Conservation (phyloP, 1,140 invertebrate species). For the Drosophila asahinai region DNA sequence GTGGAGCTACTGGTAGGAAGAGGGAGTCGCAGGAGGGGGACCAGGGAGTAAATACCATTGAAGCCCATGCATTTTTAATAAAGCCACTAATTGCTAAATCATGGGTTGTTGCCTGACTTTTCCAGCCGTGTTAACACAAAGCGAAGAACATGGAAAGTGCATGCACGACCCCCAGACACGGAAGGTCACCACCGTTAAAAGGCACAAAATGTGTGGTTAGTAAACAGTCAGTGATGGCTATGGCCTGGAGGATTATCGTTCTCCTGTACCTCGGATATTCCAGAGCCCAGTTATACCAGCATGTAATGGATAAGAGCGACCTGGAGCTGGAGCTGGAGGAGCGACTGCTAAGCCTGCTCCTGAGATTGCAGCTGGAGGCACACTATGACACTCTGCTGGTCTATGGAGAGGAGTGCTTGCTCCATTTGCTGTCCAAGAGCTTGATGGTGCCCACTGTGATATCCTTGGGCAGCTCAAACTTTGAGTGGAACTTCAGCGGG, state of each 20-base stretch:
- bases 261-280: slow-evolving; percentile 7
- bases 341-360: slow-evolving; percentile 17
- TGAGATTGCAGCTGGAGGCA: slow-evolving; percentile 27
- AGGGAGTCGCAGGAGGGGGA: not conserved
- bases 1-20: slow-evolving; percentile 12
- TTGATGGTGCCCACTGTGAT: slow-evolving; percentile 32
- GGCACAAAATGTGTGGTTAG: slow-evolving; percentile 6
- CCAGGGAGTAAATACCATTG: not conserved
- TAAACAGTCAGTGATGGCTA: slow-evolving; percentile 11
- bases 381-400: slow-evolving; percentile 43
- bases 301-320: not conserved
- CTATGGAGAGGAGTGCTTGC: slow-evolving; percentile 41
- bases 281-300: not conserved
- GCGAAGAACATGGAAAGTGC: slow-evolving; percentile 13
- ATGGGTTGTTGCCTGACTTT: not conserved
- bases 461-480: slow-evolving; percentile 13
- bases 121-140: slow-evolving; percentile 1
- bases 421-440: slow-evolving; percentile 16
- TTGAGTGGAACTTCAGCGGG: slow-evolving; percentile 44
- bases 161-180: not conserved
- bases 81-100: slow-evolving; percentile 6
- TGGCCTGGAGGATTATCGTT: slow-evolving; percentile 14
- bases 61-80: slow-evolving; percentile 15
- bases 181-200: not conserved
- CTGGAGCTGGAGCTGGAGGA: not conserved